Percentiles rank a stretch among this genome's conserved stretches.
These are phyloP conservation scores for Spialia ferax DNA, from an alignment of 2,888 invertebrate genomes.

Conservation along the genomic window DNA sequence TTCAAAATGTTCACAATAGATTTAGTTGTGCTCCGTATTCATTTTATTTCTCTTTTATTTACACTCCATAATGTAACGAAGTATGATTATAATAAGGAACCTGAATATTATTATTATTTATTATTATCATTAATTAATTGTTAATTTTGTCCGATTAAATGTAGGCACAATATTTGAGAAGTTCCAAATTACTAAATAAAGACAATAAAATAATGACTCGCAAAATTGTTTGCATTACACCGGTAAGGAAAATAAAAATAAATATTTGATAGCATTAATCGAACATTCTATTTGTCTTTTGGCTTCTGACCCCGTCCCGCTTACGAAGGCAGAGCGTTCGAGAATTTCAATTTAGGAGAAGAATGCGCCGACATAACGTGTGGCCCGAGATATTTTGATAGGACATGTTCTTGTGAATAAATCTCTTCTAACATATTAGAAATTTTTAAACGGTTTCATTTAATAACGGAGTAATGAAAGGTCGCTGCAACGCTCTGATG, in stretches of 20 bases:
- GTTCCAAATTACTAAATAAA: too few relatives aligned
- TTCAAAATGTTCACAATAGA: slow-evolving; percentile 66
- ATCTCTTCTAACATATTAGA: slow-evolving; percentile 84
- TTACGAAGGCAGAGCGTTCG: slow-evolving; percentile 79
- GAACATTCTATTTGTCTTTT: slow-evolving; percentile 85
- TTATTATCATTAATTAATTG: too few relatives aligned
- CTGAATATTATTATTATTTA: too few relatives aligned
- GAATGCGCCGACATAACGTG: slow-evolving; percentile 87
- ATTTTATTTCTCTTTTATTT: background rate
- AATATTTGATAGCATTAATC: slow-evolving; percentile 80
- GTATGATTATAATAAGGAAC: too few relatives aligned
- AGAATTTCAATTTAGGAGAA: slow-evolving; percentile 88
- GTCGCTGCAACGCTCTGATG: background rate
- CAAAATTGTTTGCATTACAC: background rate
- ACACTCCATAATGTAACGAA: background rate
- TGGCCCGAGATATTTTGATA: slow-evolving; percentile 87
- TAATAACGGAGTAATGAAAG: slow-evolving; percentile 57
- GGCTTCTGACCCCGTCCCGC: slow-evolving; percentile 79
- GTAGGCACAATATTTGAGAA: too few relatives aligned
- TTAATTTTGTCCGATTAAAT: too few relatives aligned
- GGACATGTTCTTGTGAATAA: slow-evolving; percentile 86
- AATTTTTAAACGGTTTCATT: slow-evolving; percentile 79
- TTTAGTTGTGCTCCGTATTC: slow-evolving; percentile 13
- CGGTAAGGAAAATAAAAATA: slow-evolving; percentile 59
- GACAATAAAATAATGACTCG: too few relatives aligned